These are phyloP conservation scores for Astropecten irregularis DNA, from an alignment of 53 echinoderm and acorn worm species.

Conservation along the genomic window DNA sequence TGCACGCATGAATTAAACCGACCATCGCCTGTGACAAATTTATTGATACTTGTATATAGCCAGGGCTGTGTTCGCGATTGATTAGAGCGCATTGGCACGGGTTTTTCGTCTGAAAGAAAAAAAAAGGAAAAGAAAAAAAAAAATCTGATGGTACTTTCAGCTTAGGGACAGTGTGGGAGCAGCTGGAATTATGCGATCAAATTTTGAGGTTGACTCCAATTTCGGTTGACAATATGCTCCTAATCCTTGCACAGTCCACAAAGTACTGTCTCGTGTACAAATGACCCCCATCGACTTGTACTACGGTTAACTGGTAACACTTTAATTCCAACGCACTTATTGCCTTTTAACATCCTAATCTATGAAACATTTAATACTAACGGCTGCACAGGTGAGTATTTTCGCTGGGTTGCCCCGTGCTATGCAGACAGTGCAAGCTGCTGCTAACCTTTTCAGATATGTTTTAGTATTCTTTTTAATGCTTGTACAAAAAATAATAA, in stretches of 20 bases:
- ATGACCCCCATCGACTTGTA: background rate
- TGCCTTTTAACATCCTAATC: background rate
- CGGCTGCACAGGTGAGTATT: too few species aligned
- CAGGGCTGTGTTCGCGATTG: constrained; percentile 31
- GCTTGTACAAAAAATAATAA: too few species aligned
- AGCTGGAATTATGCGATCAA: constrained; percentile 44
- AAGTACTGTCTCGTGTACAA: background rate
- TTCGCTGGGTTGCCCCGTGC: too few species aligned
- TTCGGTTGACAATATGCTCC: background rate
- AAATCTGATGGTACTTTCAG: constrained; percentile 17
- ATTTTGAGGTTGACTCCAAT: constrained; percentile 42
- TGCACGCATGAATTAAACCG: constrained; percentile 49
- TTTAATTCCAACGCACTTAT: background rate
- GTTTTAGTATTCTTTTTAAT: too few species aligned
- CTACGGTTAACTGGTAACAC: background rate
- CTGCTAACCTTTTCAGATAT: too few species aligned
- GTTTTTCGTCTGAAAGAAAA: background rate
- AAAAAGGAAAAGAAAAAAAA: background rate
- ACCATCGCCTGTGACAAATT: constrained; percentile 50
- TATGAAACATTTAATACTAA: too few species aligned
- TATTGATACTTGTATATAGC: constrained; percentile 44
- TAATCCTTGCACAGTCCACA: background rate
- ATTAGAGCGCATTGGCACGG: background rate
- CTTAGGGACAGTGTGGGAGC: constrained; percentile 6
- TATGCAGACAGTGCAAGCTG: too few species aligned